Evolutionary conservation across 1,140 invertebrate species (phyloP), one percentile per base, ranked within the genome.

Genomic region (Euura saliciscinereae): DNA sequence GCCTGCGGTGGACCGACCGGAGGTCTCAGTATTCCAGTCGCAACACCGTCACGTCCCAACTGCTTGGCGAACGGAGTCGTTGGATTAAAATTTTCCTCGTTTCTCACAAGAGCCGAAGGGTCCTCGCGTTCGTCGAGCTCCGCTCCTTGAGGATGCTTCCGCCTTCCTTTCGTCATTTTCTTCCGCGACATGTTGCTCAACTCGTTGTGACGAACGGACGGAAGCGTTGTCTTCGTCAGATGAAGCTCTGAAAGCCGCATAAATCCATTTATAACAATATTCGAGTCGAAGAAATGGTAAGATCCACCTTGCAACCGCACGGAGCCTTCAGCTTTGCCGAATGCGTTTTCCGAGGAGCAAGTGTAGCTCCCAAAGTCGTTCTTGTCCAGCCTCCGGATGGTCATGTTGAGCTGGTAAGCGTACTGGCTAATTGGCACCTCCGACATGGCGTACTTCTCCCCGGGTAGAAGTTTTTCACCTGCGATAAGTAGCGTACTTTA

Each of bases 391-490:
- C 90, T 90, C 78, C 89, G 90, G 82, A 96, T 93, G 68, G 93
- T 94, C 74, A 96, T 86, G 84, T 94, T 94, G 89, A 95, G 93
- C 79, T 91, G 89, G 77, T 93, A 88, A 64, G 92, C 91, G 80
- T 93, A 95, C 72, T 92, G 90, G 82, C 93, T 94, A 73, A 92
- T 82, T 71, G 85, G 82, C 5, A 83, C 69, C 81, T 94, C 92
- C 64, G 88, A 86, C 82, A 94, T 91, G 78, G 87, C 86, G 75
- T 92, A 93, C 85, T 92, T 93, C 51, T 88, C 84, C 78, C 90
- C 90, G 66, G 90, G 89, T 70, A 92, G 87, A 44, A 93, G 84
- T 80, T 93, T 93, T 70, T 90, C 89, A 3, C 89, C 90, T 90
- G 28, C 28, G 28, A 28, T 28, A 28, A 28, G 28, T 28, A 28